Evolutionary conservation across 1,140 invertebrate genomes (phyloP), one percentile per base, ranked within the genome.

Genomic region (Mizuhopecten yessoensis): DNA sequence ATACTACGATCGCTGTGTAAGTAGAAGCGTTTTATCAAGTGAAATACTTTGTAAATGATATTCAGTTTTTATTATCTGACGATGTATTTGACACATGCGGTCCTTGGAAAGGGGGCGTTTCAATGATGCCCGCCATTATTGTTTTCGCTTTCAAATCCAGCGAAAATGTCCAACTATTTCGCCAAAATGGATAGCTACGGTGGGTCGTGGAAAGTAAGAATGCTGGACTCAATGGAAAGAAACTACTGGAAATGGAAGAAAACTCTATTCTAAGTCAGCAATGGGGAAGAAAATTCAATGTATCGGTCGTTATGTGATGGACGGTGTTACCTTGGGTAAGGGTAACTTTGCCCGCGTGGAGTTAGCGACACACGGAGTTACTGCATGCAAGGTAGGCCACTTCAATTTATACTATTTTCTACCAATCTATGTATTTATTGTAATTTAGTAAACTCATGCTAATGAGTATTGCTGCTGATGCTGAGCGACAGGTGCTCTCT

Each of bases 371-470:
- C 96, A 97, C 93, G 90, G 94, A 17, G 91, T 96, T 34, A 96
- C 96, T 13, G 94, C 93, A 87, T 95, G 96, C 86, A 96, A 97
- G 96, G 96, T 97, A 94, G 94, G 95, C 87, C 0, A 34, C 20
- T 33, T 33, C 20, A 13, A 17, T 87, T 34, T 45, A 39, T 7
- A 42, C 42, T 88, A 88, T 49, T n/a, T 87, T 39, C 49, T 57
- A 39, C 45, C 86, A 29, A 92, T 94, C 33, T 96, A 98, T 97
- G 97, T 98, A 13, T 75, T 75, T 29, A 45, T 15, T 75, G 57
- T 75, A 75, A 29, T 29, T 3, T 75, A 75, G 5, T 29, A 29
- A 29, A 75, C n/a, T 23, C 1, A 75, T 75, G 23, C 57, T 75
- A 75, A 75, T 75, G 57, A n/a, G n/a, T n/a, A 13, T 75, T 75